Percentiles rank a stretch among this genome's conserved stretches.
These are phyloP conservation scores for Amblyjoppa fuscipennis DNA, from an alignment of 2,888 invertebrate genomes.

Conservation along the genomic window DNA sequence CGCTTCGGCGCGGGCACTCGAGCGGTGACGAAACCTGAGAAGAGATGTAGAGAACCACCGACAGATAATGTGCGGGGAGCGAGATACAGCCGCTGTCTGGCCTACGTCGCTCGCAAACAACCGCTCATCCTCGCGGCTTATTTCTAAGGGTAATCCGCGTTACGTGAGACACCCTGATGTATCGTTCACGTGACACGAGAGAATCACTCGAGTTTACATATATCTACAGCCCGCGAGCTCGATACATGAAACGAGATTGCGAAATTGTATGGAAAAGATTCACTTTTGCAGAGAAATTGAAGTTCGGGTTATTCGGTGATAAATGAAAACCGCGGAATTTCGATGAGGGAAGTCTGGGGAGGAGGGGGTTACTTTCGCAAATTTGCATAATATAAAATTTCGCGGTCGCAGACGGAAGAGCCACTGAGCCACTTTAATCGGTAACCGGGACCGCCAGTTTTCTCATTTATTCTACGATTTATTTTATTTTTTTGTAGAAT, in stretches of 20 bases:
- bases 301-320: constrained; percentile 12
- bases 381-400: not conserved
- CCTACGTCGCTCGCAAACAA: not conserved
- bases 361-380: not conserved
- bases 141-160: constrained; percentile 75
- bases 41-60: constrained; percentile 65
- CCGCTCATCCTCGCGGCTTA: constrained; percentile 42
- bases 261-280: constrained; percentile 44
- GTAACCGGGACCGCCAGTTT: not conserved
- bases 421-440: not conserved
- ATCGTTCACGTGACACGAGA: constrained; percentile 70
- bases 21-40: constrained; percentile 72
- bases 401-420: not conserved
- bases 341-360: not conserved
- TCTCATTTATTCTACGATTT: not conserved
- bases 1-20: not conserved
- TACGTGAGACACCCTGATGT: constrained; percentile 70
- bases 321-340: constrained; percentile 38
- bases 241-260: constrained; percentile 33
- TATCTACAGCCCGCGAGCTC: not conserved
- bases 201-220: constrained; percentile 29
- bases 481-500: not conserved
- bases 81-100: constrained; percentile 6
- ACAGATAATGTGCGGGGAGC: constrained; percentile 24
- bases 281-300: constrained; percentile 40